Evolutionary conservation across 2,113 vertebrate species (phyloP).

Genomic region (Perca schrenkii): DNA sequence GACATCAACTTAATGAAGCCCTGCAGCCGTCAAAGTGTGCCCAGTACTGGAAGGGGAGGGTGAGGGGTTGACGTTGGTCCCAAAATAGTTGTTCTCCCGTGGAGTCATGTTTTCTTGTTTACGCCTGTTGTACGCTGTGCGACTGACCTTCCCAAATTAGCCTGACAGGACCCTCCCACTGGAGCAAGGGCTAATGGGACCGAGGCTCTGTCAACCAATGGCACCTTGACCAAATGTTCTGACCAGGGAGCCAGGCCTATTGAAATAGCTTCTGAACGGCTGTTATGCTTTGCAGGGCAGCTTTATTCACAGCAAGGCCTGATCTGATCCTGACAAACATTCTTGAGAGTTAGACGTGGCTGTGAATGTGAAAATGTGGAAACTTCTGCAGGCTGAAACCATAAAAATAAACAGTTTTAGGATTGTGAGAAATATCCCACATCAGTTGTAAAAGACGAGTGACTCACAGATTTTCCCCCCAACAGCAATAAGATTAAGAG

Average conservation of each 20-base stretch:
- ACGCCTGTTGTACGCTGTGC: constrained; percentile 37
- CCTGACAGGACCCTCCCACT: constrained; percentile 60
- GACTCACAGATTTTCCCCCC: constrained; percentile 45
- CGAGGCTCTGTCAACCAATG: constrained; percentile 45
- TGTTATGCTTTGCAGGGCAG: constrained; percentile 1
- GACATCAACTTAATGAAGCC: constrained; percentile 43
- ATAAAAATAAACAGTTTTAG: constrained; percentile 50
- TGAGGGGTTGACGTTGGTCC: constrained; percentile 11
- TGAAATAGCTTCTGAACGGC: constrained; percentile 32
- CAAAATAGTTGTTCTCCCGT: constrained; percentile 67
- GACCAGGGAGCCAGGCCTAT: constrained; percentile 34
- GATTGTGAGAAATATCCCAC: constrained; percentile 51
- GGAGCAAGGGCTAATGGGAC: constrained; percentile 37
- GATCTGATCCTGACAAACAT: constrained; percentile 33
- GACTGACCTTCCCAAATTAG: constrained; percentile 77
- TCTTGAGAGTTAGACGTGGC: constrained; percentile 46
- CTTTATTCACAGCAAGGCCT: constrained; percentile 15
- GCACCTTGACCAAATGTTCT: constrained; percentile 71
- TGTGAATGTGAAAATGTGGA: constrained; percentile 47
- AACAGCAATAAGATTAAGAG: constrained; percentile 46
- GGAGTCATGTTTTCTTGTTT: constrained; percentile 68
- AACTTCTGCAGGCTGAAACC: constrained; percentile 36
- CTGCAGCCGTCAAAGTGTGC: constrained; percentile 24
- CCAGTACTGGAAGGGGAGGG: not conserved
- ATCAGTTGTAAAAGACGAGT: constrained; percentile 50